These are phyloP conservation scores for Choloepus didactylus DNA, from an alignment of 2,797 vertebrate genomes.

Conservation along the genomic window DNA sequence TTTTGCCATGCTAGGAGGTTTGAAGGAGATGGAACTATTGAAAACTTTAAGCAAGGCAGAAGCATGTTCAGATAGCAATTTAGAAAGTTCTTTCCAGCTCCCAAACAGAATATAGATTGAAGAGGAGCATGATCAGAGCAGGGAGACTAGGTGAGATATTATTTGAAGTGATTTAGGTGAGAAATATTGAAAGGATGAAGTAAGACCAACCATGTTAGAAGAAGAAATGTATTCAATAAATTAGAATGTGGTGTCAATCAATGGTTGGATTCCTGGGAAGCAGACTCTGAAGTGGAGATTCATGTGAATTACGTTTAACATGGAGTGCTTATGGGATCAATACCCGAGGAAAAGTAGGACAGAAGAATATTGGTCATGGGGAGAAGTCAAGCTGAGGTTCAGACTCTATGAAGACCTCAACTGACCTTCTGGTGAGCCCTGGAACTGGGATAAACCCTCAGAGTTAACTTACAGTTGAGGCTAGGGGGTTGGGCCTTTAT, in stretches of 20 bases:
- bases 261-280: neutral
- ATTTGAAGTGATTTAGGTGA: neutral
- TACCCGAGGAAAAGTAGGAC: neutral
- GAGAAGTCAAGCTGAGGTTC: neutral
- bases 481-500: neutral
- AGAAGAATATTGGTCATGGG: neutral
- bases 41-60: neutral
- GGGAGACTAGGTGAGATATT: neutral
- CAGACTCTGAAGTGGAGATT: neutral
- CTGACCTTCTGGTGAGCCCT: neutral
- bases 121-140: neutral
- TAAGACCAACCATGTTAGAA: neutral
- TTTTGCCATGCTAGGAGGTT: neutral
- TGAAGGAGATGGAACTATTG: neutral
- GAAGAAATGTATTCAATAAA: neutral
- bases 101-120: neutral
- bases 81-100: neutral
- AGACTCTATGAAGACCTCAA: neutral
- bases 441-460: neutral
- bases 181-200: neutral
- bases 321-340: neutral
- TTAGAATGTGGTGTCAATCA: neutral
- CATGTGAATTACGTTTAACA: neutral
- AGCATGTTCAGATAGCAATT: neutral
- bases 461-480: neutral